phyloP scores from a whole-genome alignment of 92 coral and sea anemone genomes.

The Phenganax stokvisi region DNA sequence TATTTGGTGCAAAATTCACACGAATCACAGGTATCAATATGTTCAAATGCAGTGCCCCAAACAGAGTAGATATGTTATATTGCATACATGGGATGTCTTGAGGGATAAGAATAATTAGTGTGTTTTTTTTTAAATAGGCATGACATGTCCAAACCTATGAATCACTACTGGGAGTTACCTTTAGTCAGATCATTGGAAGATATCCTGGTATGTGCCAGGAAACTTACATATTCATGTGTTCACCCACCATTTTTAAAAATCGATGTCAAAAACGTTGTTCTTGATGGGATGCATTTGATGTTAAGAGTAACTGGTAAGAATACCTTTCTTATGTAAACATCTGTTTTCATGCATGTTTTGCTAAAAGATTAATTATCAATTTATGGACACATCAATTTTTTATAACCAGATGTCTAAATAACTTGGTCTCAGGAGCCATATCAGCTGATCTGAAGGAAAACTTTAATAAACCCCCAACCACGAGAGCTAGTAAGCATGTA shows the following conservation, averaged over 20 bases:
- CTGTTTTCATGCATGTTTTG: background rate
- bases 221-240: slow-evolving; percentile 14
- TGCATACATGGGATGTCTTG: background rate
- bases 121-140: background rate
- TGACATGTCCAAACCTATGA: slow-evolving; percentile 13
- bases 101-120: background rate
- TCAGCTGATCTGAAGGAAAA: slow-evolving; percentile 26
- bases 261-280: slow-evolving; percentile 7
- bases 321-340: background rate
- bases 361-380: background rate
- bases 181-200: slow-evolving; percentile 20
- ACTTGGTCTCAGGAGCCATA: slow-evolving; percentile 29
- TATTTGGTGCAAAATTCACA: slow-evolving; percentile 29
- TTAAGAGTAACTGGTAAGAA: slow-evolving; percentile 12
- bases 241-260: slow-evolving; percentile 6
- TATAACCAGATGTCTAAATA: slow-evolving; percentile 23
- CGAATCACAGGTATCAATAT: background rate
- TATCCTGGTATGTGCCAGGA: slow-evolving; percentile 3
- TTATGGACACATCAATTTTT: background rate
- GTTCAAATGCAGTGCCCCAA: no score
- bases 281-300: slow-evolving; percentile 25
- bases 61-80: no score
- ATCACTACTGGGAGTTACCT: slow-evolving; percentile 19
- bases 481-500: slow-evolving; percentile 24
- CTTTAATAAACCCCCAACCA: slow-evolving; percentile 21